Conservation (phyloP, 2,113 vertebrate species). For the Hypomesus transpacificus region DNA sequence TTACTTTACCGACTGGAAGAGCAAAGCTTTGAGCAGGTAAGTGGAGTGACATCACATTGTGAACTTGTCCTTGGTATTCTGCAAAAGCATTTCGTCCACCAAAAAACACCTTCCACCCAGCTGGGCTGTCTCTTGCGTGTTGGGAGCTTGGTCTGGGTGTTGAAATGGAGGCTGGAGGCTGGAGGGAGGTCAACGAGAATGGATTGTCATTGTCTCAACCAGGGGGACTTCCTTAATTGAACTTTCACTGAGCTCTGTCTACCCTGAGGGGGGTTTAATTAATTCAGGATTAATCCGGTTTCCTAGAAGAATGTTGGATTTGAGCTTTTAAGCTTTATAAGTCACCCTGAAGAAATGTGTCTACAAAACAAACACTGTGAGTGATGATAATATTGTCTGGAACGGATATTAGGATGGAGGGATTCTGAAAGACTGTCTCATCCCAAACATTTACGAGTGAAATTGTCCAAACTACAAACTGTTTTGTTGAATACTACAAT, state of each 20-base stretch:
- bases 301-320: conserved; percentile 2
- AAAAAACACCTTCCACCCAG: too few relatives aligned
- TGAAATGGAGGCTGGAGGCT: neutral
- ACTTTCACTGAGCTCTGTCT: neutral
- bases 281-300: conserved; percentile 5
- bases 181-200: neutral
- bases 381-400: neutral
- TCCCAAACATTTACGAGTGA: too few relatives aligned
- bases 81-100: too few relatives aligned
- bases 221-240: conserved; percentile 10
- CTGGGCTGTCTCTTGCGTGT: too few relatives aligned
- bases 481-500: neutral
- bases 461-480: neutral
- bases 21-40: conserved; percentile 92
- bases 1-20: conserved; percentile 94
- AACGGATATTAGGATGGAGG: neutral
- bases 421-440: neutral
- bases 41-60: conserved; percentile 34
- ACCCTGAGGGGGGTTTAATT: neutral
- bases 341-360: neutral
- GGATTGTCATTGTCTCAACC: neutral
- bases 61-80: neutral
- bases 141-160: neutral
- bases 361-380: neutral
- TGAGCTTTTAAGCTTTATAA: conserved; percentile 12